Percentiles rank a stretch among this genome's conserved stretches.
Evolutionary conservation across 1,140 invertebrate species (phyloP).

Genomic region (Tetragonula clypearis): DNA sequence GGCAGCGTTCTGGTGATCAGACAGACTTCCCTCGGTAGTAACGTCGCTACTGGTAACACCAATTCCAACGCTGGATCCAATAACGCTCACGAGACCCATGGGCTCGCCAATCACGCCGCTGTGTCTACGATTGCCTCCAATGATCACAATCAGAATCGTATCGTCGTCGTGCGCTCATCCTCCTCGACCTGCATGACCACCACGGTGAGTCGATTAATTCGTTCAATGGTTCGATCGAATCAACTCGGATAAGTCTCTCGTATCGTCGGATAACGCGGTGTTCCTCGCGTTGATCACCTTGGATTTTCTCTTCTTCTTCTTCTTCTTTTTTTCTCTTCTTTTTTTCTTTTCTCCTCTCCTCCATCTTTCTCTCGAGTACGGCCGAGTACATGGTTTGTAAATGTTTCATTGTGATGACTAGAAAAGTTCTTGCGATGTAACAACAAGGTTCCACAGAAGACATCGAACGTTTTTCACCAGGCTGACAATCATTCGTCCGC

Average conservation of each 20-base stretch:
- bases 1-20: conserved; percentile 80
- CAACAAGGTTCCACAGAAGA: conserved; percentile 27
- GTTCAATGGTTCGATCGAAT: background rate
- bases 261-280: background rate
- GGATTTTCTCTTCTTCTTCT: background rate
- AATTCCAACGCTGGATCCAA: conserved; percentile 68
- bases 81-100: conserved; percentile 70
- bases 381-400: background rate
- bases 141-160: conserved; percentile 80
- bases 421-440: conserved; percentile 21
- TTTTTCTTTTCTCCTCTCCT: too few relatives aligned
- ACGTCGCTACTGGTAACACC: conserved; percentile 67
- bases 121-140: conserved; percentile 72
- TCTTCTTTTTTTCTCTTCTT: too few relatives aligned
- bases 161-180: conserved; percentile 79
- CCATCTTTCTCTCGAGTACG: background rate
- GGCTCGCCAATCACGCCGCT: conserved; percentile 64
- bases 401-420: conserved; percentile 24
- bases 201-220: conserved; percentile 70
- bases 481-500: conserved; percentile 57
- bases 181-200: conserved; percentile 74
- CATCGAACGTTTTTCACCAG: conserved; percentile 44
- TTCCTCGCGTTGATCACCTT: background rate
- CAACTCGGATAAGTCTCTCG: conserved; percentile 2
- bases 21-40: conserved; percentile 75